Conservation (phyloP, 2,888 invertebrate genomes). For the Leucoptera coffeella region DNA sequence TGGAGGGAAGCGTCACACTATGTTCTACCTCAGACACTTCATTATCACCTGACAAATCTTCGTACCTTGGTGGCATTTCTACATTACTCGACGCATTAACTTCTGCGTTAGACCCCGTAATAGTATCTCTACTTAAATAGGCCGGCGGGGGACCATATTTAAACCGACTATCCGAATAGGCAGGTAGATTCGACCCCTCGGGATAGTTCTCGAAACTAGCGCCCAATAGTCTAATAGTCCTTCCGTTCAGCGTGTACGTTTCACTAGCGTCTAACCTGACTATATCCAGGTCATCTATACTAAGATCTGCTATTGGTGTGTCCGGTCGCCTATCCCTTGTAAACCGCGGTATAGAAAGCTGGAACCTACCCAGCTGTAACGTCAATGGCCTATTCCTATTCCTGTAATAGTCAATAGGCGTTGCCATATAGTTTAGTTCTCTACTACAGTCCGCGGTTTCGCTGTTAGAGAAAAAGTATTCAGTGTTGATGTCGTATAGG, state of each 20-base stretch:
- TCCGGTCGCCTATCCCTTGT: constrained; percentile 22
- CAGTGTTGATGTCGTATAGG: constrained; percentile 19
- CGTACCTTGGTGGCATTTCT: constrained; percentile 37
- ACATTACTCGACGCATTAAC: constrained; percentile 23
- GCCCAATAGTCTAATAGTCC: constrained; percentile 34
- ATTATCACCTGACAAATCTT: constrained; percentile 13
- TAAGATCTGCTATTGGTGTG: constrained; percentile 31
- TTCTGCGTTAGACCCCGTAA: constrained; percentile 12
- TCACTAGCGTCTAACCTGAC: constrained; percentile 23
- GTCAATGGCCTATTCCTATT: constrained; percentile 15
- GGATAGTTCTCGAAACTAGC: constrained; percentile 32
- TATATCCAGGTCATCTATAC: constrained; percentile 26
- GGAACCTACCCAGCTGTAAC: constrained; percentile 30
- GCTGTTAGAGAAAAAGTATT: constrained; percentile 17
- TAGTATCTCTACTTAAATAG: constrained; percentile 12
- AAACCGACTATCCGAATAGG: constrained; percentile 25
- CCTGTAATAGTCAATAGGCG: constrained; percentile 19
- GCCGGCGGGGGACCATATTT: constrained; percentile 43
- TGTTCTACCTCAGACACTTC: no score
- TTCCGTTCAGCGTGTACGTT: constrained; percentile 36
- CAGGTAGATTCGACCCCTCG: constrained; percentile 33
- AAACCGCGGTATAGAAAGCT: constrained; percentile 24
- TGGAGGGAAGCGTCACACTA: no score
- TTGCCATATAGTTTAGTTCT: constrained; percentile 22
- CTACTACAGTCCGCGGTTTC: constrained; percentile 14